Conservation (phyloP, 1,140 invertebrate species). For the Bombyx mandarina region DNA sequence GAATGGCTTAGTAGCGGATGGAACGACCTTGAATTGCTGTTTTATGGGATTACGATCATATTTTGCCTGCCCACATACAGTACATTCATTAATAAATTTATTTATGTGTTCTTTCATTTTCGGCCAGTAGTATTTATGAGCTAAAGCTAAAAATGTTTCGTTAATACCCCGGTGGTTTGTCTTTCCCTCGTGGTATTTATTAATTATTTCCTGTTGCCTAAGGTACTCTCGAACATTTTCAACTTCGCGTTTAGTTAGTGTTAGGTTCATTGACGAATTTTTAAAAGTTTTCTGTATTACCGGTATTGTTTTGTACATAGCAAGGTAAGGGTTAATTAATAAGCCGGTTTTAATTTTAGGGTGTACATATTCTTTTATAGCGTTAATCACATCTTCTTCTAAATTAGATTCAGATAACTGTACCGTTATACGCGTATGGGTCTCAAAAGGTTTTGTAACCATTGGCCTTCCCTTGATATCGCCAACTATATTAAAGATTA, state of each 20-base stretch:
- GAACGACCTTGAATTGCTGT: conserved; percentile 10
- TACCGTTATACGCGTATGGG: conserved; percentile 1
- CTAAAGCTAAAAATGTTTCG: conserved; percentile 11
- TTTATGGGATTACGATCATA: conserved; percentile 14
- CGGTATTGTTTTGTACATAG: conserved; percentile 10
- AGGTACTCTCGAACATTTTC: conserved; percentile 14
- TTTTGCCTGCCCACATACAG: conserved; percentile 12
- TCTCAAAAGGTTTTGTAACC: conserved; percentile 4
- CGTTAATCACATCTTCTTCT: neutral
- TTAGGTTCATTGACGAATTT: conserved; percentile 15
- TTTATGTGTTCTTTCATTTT: conserved; percentile 15
- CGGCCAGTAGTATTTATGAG: conserved; percentile 14
- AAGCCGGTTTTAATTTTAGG: conserved; percentile 11
- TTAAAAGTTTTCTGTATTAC: conserved; percentile 13
- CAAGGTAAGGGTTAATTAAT: conserved; percentile 7
- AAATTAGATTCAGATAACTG: conserved; percentile 3
- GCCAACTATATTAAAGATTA: neutral
- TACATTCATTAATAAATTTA: conserved; percentile 13
- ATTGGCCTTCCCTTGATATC: conserved; percentile 4
- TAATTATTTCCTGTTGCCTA: conserved; percentile 15
- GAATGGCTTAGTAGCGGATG: conserved; percentile 13
- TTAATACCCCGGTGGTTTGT: conserved; percentile 18
- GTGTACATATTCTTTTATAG: conserved; percentile 4
- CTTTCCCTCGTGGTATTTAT: conserved; percentile 18
- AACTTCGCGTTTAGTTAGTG: conserved; percentile 8